Conservation (phyloP, 2,888 invertebrate species). For the Caenorhabditis macrosperma region DNA sequence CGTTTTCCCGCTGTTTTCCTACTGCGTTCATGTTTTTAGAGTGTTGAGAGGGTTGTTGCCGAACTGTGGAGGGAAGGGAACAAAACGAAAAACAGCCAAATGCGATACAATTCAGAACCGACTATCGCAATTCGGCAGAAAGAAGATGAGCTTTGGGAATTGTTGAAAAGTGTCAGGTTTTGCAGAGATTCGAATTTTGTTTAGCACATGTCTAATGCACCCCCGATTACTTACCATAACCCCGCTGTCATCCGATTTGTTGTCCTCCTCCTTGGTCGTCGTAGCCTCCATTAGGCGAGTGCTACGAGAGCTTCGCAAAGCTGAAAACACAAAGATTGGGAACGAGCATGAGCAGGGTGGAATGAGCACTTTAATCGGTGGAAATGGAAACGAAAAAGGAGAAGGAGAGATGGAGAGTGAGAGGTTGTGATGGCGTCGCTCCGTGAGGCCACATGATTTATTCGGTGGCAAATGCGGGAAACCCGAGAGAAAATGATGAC, state of each 20-base stretch:
- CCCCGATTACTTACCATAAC: constrained; percentile 20
- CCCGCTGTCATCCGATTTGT: constrained; percentile 41
- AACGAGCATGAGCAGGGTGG: too few relatives aligned
- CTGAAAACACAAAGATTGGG: neutral
- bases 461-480: constrained; percentile 13
- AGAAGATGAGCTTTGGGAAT: too few relatives aligned
- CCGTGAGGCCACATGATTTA: constrained; percentile 4
- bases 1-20: constrained; percentile 9
- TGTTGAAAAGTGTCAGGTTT: too few relatives aligned
- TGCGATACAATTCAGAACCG: too few relatives aligned
- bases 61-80: neutral
- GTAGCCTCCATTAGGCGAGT: constrained; percentile 1
- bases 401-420: neutral
- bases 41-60: neutral
- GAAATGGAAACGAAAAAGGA: neutral
- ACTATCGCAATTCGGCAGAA: too few relatives aligned
- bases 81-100: too few relatives aligned
- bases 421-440: neutral
- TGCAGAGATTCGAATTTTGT: too few relatives aligned
- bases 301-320: too few relatives aligned
- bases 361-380: neutral
- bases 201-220: neutral
- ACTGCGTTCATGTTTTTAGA: neutral
- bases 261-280: constrained; percentile 4
- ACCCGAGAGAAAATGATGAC: neutral